These are phyloP conservation scores for Eudasyphora cyanicolor DNA, from an alignment of 2,888 invertebrate species.

Conservation along the genomic window DNA sequence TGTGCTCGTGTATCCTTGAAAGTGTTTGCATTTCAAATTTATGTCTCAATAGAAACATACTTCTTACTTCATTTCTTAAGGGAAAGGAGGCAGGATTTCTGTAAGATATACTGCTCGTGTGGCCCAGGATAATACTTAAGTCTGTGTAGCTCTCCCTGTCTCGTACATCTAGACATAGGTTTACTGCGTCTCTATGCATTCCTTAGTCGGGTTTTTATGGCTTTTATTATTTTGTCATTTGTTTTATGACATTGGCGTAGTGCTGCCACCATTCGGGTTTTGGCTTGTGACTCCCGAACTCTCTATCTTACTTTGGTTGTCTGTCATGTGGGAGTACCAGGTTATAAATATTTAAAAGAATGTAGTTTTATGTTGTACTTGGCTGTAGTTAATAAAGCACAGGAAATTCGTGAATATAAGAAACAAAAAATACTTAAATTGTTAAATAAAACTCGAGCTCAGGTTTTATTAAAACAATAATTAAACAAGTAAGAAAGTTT, in stretches of 20 bases:
- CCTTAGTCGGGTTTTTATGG: slow-evolving; percentile 21
- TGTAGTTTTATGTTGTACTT: slow-evolving; percentile 10
- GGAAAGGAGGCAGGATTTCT: not conserved
- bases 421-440: too few species aligned
- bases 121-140: not conserved
- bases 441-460: too few species aligned
- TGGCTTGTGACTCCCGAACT: not conserved
- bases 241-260: slow-evolving; percentile 29
- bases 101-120: not conserved
- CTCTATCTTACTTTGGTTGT: not conserved
- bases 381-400: not conserved
- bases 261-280: not conserved
- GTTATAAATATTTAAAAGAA: slow-evolving; percentile 58
- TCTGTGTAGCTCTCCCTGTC: not conserved
- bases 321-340: slow-evolving; percentile 37
- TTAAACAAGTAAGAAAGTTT: too few species aligned
- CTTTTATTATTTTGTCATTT: slow-evolving; percentile 34
- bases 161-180: not conserved
- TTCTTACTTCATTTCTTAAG: not conserved
- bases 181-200: slow-evolving; percentile 17
- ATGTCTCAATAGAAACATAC: not conserved
- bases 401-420: too few species aligned
- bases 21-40: slow-evolving; percentile 5
- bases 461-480: too few species aligned
- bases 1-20: not conserved